Evolutionary conservation across 2,888 invertebrate genomes (phyloP).

Genomic region (Timema cristinae): DNA sequence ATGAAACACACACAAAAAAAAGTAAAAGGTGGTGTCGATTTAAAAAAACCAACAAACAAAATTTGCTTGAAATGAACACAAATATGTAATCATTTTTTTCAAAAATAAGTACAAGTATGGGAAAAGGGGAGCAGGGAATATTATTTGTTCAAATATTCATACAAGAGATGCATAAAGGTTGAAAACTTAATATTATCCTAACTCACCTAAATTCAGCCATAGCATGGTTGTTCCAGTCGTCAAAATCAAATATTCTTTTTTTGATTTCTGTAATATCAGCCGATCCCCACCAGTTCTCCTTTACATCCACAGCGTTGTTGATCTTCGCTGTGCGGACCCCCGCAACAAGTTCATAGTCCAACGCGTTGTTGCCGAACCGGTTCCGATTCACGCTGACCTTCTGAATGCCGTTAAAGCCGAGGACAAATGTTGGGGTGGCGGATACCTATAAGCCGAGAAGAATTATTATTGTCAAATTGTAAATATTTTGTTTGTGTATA

Average conservation of each 20-base stretch:
- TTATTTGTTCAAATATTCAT: neutral
- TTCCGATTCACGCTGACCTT: slow-evolving; percentile 88
- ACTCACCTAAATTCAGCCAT: slow-evolving; percentile 67
- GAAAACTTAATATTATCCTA: neutral
- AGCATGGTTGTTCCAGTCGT: slow-evolving; percentile 98
- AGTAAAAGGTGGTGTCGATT: too few relatives aligned
- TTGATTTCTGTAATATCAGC: slow-evolving; percentile 68
- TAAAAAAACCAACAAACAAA: too few relatives aligned
- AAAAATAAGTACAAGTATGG: too few relatives aligned
- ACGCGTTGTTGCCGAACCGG: slow-evolving; percentile 74
- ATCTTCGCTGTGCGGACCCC: slow-evolving; percentile 80
- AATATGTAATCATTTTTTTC: too few relatives aligned
- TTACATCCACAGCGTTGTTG: slow-evolving; percentile 80
- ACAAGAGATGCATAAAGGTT: neutral
- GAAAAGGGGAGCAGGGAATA: too few relatives aligned
- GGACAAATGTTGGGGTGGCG: slow-evolving; percentile 68
- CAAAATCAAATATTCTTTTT: slow-evolving; percentile 90
- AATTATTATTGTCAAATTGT: neutral
- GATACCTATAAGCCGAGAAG: slow-evolving; percentile 27
- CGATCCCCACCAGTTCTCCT: slow-evolving; percentile 97
- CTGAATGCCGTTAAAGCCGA: slow-evolving; percentile 92
- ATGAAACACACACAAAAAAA: too few relatives aligned
- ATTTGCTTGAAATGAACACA: too few relatives aligned
- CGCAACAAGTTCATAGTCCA: slow-evolving; percentile 88
- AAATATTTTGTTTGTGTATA: neutral